A percentile compares a stretch with the other conserved stretches of the same genome.
Conservation (phyloP, 2,113 vertebrate species). For the Lichenostomus cassidix region DNA sequence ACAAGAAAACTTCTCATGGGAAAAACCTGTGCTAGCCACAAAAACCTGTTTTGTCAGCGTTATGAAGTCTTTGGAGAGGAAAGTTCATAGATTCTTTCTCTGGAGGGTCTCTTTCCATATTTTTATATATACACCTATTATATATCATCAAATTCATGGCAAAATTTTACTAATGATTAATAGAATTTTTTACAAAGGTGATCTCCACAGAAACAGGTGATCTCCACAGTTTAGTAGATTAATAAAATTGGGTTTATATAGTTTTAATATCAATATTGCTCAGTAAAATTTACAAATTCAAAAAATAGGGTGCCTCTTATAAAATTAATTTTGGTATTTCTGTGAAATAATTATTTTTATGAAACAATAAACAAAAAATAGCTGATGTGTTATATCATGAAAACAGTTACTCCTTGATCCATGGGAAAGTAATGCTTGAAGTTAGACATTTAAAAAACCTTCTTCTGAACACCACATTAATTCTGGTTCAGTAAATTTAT, state of each 20-base stretch:
- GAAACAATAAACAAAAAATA: neutral
- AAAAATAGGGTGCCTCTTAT: neutral
- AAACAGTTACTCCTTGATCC: neutral
- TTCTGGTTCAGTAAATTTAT: slow-evolving; percentile 29
- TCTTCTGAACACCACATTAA: neutral
- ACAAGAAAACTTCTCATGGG: too few relatives aligned
- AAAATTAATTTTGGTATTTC: neutral
- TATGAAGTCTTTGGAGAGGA: neutral
- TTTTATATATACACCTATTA: neutral
- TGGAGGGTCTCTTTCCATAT: neutral
- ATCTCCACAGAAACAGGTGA: neutral
- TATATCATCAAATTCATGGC: neutral
- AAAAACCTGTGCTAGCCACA: too few relatives aligned
- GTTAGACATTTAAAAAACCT: neutral
- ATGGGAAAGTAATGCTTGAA: slow-evolving; percentile 3
- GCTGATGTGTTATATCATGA: neutral
- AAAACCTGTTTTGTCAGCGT: neutral
- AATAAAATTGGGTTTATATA: neutral
- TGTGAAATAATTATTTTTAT: neutral
- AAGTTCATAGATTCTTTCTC: neutral
- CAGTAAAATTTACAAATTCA: neutral
- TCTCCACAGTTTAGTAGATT: neutral
- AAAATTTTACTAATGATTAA: neutral
- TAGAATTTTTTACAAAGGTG: neutral
- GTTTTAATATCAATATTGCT: neutral